Conservation (phyloP, 92 coral and sea anemone species). For the Phenganax subtilis region DNA sequence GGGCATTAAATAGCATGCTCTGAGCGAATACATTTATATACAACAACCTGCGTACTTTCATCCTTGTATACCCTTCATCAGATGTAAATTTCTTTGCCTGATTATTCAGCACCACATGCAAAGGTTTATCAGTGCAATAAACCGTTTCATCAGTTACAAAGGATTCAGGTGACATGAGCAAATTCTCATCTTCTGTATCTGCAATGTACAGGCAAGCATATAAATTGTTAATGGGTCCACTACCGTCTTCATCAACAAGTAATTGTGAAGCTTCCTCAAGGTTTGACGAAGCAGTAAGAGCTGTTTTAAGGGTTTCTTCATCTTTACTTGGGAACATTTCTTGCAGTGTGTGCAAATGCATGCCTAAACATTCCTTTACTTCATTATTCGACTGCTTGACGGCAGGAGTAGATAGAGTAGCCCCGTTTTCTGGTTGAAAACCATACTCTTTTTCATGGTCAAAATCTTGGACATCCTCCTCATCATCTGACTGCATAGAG, state of each 20-base stretch:
- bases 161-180: slow-evolving; percentile 8
- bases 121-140: background rate
- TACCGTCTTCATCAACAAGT: slow-evolving; percentile 20
- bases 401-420: background rate
- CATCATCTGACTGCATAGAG: background rate
- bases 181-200: slow-evolving; percentile 34
- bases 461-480: background rate
- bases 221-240: slow-evolving; percentile 33
- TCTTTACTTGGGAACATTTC: slow-evolving; percentile 43
- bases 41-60: slow-evolving; percentile 1
- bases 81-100: background rate
- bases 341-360: slow-evolving; percentile 17
- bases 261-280: slow-evolving; percentile 39
- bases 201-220: slow-evolving; percentile 18
- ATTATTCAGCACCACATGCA: background rate
- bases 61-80: background rate
- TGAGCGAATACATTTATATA: no score
- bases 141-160: slow-evolving; percentile 42
- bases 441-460: background rate
- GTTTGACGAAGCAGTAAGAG: slow-evolving; percentile 29
- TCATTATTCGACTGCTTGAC: background rate
- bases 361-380: background rate
- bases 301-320: slow-evolving; percentile 38
- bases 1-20: no score
- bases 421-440: background rate